Base-by-base conservation (phyloP, 1,140 invertebrate species). In the Leucophenga varia region DNA sequence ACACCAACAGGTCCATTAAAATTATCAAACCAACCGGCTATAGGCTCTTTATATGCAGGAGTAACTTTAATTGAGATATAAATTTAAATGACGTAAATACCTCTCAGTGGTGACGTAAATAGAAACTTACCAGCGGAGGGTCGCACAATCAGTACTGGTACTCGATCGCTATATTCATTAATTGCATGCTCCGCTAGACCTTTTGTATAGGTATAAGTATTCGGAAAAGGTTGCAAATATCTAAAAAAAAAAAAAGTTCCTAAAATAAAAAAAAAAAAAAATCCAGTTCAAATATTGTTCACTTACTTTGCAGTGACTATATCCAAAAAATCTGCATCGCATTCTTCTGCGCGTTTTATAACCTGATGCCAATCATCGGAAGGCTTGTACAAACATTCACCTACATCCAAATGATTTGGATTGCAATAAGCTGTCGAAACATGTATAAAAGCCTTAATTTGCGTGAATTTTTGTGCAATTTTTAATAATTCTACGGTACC, bases 371-470 rank as follows among this genome's bases (percentile, higher is more conserved):
- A 45, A 16, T 45, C 43, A 30, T 35, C 36, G 5, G 31, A 22
- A 4, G 43, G 12, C 9, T 10, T 2, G 20, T 43, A 43, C 3
- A 48, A 75, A 19, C 82, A 74, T 74, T 91, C 89, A 19, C 87
- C 81, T 0, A 87, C 79, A 0, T 69, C 59, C 3, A 82, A 76
- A 39, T 84, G 80, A 51, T 89, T 86, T 0, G 82, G 80, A 64
- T 93, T 89, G 5, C 84, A 82, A 57, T 89, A 94, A 0, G 88
- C 85, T 0, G 91, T 90, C 1, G 90, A 92, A 0, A 93, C 84
- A 71, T 93, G 88, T 3, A 89, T 67, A 8, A 90, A 63, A 12
- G 81, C 79, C 84, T 87, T 79, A 10, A 89, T 69, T n/a, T 87
- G 79, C 31, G 79, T 79, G 59, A 89, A 81, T 25, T 80, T 77